A percentile compares a stretch with the other conserved stretches of the same genome.
Conservation (phyloP, 2,797 vertebrate species). For the Gobio occitaniae region DNA sequence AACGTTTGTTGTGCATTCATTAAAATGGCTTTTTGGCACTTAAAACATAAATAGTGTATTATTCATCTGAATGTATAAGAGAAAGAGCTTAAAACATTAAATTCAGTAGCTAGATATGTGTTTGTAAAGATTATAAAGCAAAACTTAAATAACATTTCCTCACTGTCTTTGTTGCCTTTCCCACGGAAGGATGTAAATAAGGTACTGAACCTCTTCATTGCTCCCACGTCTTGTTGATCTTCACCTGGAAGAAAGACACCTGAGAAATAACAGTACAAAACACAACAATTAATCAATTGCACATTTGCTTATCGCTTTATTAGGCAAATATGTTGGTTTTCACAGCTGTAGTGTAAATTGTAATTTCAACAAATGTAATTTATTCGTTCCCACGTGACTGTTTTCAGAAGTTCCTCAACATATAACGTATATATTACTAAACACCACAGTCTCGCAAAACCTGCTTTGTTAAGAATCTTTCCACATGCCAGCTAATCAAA, state of each 20-base stretch:
- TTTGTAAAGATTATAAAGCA: slow-evolving; percentile 1
- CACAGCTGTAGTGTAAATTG: neutral
- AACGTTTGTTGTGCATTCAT: neutral
- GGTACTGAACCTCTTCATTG: slow-evolving; percentile 75
- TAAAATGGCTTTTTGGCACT: neutral
- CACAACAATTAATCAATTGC: neutral
- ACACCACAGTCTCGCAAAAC: neutral
- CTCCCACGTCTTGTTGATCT: slow-evolving; percentile 66
- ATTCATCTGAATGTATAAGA: neutral
- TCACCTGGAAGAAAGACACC: slow-evolving; percentile 62
- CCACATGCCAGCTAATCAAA: neutral
- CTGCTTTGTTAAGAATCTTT: neutral
- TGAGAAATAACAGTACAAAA: slow-evolving; percentile 16
- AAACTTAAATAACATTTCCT: neutral
- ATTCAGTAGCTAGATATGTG: neutral
- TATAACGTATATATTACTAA: neutral
- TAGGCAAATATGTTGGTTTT: neutral
- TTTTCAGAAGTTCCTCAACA: neutral
- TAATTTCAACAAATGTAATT: neutral
- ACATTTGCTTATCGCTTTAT: neutral
- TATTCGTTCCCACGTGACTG: neutral
- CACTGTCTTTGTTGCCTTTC: slow-evolving; percentile 71
- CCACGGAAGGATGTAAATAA: slow-evolving; percentile 73
- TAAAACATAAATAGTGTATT: neutral
- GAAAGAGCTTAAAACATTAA: neutral